Evolutionary conservation across 2,888 invertebrate species (phyloP).

Genomic region (Megamerina dolium): DNA sequence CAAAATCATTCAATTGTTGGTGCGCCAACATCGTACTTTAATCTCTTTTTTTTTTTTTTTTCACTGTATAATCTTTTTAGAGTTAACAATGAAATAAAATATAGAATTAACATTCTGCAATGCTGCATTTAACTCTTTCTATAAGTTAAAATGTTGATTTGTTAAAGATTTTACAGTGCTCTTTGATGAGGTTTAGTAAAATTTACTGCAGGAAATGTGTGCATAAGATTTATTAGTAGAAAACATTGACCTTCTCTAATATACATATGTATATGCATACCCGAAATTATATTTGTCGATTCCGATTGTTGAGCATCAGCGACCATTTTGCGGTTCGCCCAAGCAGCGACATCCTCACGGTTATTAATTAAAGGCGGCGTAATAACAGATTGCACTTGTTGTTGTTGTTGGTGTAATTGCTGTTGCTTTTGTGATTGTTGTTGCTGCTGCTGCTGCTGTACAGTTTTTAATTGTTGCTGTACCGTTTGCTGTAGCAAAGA

Average conservation of each 20-base stretch:
- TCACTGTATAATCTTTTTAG: too few relatives aligned
- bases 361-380: conserved; percentile 34
- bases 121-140: too few relatives aligned
- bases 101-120: too few relatives aligned
- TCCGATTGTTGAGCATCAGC: conserved; percentile 27
- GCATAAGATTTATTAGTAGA: not conserved
- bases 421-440: conserved; percentile 15
- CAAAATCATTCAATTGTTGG: too few relatives aligned
- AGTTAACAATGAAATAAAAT: too few relatives aligned
- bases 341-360: conserved; percentile 45
- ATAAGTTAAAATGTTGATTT: too few relatives aligned
- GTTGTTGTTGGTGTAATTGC: conserved; percentile 9
- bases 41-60: too few relatives aligned
- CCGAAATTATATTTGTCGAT: conserved; percentile 19
- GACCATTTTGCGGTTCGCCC: conserved; percentile 42
- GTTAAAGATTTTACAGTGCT: too few relatives aligned
- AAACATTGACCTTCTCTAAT: not conserved
- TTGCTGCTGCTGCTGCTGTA: conserved; percentile 19
- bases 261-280: conserved; percentile 25
- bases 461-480: conserved; percentile 23
- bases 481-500: conserved; percentile 19
- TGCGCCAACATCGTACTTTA: too few relatives aligned
- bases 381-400: conserved; percentile 23
- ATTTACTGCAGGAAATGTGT: not conserved
- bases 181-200: too few relatives aligned